These are phyloP conservation scores for Chionoecetes opilio DNA, from an alignment of 1,140 invertebrate genomes.

Conservation along the genomic window DNA sequence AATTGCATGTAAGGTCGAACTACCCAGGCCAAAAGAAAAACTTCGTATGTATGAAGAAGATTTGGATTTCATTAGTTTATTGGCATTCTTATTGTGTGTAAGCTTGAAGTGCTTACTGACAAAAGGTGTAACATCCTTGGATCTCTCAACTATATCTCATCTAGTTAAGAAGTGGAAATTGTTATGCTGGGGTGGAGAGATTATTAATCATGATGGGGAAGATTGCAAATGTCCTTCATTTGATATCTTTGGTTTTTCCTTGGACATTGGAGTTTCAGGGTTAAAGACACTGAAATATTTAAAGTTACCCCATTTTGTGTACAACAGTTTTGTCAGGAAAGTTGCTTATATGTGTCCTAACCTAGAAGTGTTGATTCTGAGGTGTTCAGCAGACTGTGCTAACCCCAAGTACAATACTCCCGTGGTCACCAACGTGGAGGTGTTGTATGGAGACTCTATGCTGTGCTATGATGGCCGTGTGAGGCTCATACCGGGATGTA, in stretches of 20 bases:
- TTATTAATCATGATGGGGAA: constrained; percentile 45
- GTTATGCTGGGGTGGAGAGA: constrained; percentile 45
- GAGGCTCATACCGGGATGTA: constrained; percentile 51
- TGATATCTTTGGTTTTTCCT: constrained; percentile 66
- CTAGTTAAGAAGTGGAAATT: constrained; percentile 70
- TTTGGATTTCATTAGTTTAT: constrained; percentile 58
- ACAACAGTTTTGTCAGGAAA: constrained; percentile 73
- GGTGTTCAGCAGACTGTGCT: constrained; percentile 67
- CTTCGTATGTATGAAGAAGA: constrained; percentile 64
- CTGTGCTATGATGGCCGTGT: constrained; percentile 45
- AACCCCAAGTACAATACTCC: constrained; percentile 58
- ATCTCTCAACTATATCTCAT: constrained; percentile 63
- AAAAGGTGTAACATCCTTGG: constrained; percentile 64
- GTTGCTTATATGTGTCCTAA: constrained; percentile 67
- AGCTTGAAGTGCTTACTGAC: constrained; percentile 57
- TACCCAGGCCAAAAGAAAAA: constrained; percentile 62
- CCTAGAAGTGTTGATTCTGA: constrained; percentile 66
- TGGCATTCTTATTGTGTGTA: constrained; percentile 55
- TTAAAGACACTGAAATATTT: constrained; percentile 63
- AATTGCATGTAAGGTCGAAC: constrained; percentile 52
- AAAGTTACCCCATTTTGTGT: constrained; percentile 72
- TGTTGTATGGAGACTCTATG: constrained; percentile 61
- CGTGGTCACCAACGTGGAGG: constrained; percentile 63
- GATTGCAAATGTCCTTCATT: constrained; percentile 58
- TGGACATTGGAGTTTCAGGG: constrained; percentile 49